phyloP scores from a whole-genome alignment of 2,113 vertebrate species.

The Embiotoca jacksoni region DNA sequence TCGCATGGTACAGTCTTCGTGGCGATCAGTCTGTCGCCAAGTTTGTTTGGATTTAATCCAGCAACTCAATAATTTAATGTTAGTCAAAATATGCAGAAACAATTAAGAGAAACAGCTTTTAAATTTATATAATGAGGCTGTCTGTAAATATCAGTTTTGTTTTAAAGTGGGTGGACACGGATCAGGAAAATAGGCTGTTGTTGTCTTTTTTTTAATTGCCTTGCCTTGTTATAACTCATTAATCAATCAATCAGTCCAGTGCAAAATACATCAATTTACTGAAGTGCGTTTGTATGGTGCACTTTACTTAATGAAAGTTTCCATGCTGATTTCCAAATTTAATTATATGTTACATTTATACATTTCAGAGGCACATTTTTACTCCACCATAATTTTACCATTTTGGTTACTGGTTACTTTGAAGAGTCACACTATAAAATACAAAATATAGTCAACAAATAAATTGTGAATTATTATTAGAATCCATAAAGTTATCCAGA shows the following conservation, averaged over 20 bases:
- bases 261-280: not conserved
- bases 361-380: no score
- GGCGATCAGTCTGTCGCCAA: not conserved
- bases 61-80: not conserved
- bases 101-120: not conserved
- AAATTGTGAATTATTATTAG: no score
- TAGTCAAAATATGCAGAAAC: not conserved
- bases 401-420: no score
- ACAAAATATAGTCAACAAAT: no score
- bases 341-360: not conserved
- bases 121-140: not conserved
- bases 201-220: not conserved
- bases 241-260: not conserved
- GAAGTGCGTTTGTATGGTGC: not conserved
- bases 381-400: no score
- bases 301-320: not conserved
- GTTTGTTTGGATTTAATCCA: not conserved
- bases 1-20: slow-evolving; percentile 17
- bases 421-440: no score
- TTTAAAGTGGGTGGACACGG: no score
- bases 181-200: no score
- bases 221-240: not conserved
- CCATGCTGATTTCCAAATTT: not conserved
- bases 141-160: not conserved
- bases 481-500: no score